These are phyloP conservation scores for Campoplex capitator DNA, from an alignment of 2,888 invertebrate species.

Conservation along the genomic window DNA sequence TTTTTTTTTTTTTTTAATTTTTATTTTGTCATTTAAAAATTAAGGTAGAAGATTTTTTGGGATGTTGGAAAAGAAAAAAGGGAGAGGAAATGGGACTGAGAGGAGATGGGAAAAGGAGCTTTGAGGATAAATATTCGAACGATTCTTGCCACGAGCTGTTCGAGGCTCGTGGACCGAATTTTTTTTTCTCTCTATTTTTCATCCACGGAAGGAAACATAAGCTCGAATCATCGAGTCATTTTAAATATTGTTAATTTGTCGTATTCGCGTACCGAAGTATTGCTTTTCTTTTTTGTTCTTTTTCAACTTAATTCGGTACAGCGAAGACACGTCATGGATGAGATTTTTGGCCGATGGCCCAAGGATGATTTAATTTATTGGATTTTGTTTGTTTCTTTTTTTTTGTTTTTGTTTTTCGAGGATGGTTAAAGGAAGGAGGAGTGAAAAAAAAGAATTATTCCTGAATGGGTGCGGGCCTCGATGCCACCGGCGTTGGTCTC, in stretches of 20 bases:
- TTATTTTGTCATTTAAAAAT: slow-evolving; percentile 65
- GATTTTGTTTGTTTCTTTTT: not conserved
- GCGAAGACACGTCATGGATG: slow-evolving; percentile 44
- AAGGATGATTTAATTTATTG: slow-evolving; percentile 15
- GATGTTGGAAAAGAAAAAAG: slow-evolving; percentile 32
- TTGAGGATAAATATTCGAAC: slow-evolving; percentile 19
- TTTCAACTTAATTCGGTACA: slow-evolving; percentile 15
- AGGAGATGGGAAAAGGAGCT: not conserved
- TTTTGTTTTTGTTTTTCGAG: slow-evolving; percentile 40
- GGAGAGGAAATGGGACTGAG: slow-evolving; percentile 47
- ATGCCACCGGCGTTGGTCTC: slow-evolving; percentile 80
- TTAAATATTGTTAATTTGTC: slow-evolving; percentile 30
- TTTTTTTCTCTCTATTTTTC: slow-evolving; percentile 3
- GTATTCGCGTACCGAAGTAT: slow-evolving; percentile 14
- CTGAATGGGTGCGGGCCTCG: slow-evolving; percentile 84
- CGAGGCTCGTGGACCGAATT: slow-evolving; percentile 26
- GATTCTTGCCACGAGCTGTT: slow-evolving; percentile 22
- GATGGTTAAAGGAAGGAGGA: slow-evolving; percentile 70
- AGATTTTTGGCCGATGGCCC: slow-evolving; percentile 54
- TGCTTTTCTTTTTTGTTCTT: slow-evolving; percentile 18
- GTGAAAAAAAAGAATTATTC: slow-evolving; percentile 77
- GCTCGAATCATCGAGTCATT: slow-evolving; percentile 45
- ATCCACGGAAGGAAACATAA: slow-evolving; percentile 40
- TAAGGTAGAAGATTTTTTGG: slow-evolving; percentile 51
- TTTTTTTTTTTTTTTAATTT: slow-evolving; percentile 58